Evolutionary conservation across 92 coral and sea anemone species (phyloP), one percentile per base, ranked within the genome.

Genomic region (Zoanthus sociatus): DNA sequence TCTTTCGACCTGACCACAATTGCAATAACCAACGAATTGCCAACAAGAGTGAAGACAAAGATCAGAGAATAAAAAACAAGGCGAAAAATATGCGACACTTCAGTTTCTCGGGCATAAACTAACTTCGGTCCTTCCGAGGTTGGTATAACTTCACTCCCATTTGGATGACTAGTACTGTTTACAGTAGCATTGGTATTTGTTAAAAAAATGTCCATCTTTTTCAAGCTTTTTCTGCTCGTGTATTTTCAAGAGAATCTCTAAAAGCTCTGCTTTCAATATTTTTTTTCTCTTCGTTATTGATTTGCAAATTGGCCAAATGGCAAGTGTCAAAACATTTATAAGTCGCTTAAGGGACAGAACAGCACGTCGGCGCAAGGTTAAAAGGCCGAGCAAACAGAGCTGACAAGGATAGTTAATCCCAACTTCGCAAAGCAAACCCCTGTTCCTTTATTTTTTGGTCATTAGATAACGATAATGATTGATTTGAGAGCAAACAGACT

Each of bases 1-100:
- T 81, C 85, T 31, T 50, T 81, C 47, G 85, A 81, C 60, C 51
- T 81, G 75, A 68, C 51, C 61, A 81, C 85, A 20, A 81, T 81
- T 20, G 85, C 75, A 47, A 81, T 81, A 42, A 81, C 85, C 58
- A 81, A 55, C 18, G 85, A 81, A 48, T 81, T 81, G 3, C 85
- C 85, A 81, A 81, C 20, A 20, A 81, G 21, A 11, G 85, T 81
- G 85, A 81, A 70, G 1, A 81, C 1, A 53, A 81, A 81, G 74
- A 81, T 81, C 46, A 81, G 58, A 0, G 85, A 66, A 44, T 81
- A 81, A 17, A 81, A 61, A 18, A 81, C 75, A 71, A 81, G 14
- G 20, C 85, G 85, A 44, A 81, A 45, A 58, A 81, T 66, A 33
- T 81, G 85, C 13, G 85, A 81, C 44, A 26, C 73, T 70, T 20